Evolutionary conservation across 1,140 invertebrate genomes (phyloP), one percentile per base, ranked within the genome.

Genomic region (Conus ventricosus): DNA sequence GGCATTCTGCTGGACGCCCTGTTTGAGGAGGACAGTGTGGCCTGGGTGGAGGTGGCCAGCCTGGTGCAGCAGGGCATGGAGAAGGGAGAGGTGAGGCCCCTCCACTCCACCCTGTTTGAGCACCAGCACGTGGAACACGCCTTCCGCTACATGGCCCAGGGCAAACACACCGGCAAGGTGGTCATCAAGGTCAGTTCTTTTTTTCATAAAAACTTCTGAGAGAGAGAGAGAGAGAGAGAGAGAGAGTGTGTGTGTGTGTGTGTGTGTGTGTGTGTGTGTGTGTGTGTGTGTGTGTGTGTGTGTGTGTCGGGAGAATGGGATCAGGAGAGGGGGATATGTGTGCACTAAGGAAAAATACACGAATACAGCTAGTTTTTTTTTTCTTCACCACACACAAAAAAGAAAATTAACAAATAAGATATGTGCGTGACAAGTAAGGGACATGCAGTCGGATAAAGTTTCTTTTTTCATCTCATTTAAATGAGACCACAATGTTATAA

Each of bases 131-230:
- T 98, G n/a, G 98, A 99, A 95, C 97, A 98, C 94, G 98, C 98
- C 5, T 99, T 99, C 96, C 92, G 95, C 90, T 99, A 96, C 94
- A 99, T 99, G 98, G 98, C 98, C n/a, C 97, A 97, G 3, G 98
- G 98, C 71, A 99, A 98, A 95, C 98, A 99, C 95, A 99, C 99
- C 89, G 99, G 99, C 91, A 99, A 99, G 96, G 98, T 99, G 20
- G 93, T 99, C 15, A 94, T 99, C 80, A 97, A 99, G 95, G 97
- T 99, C 76, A 96, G 97, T 5, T 98, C 98, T 17, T 51, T 8
- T 25, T 11, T 63, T 63, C 0, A 3, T 39, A 39, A 39, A 39
- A 39, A 39, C 3, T 39, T 39, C 39, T 39, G 39, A 39, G 3
- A 39, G 39, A 39, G 39, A 39, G 39, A 39, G 39, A 39, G 0